Evolutionary conservation across 2,113 vertebrate species (phyloP).

Genomic region (Plotosus lineatus): DNA sequence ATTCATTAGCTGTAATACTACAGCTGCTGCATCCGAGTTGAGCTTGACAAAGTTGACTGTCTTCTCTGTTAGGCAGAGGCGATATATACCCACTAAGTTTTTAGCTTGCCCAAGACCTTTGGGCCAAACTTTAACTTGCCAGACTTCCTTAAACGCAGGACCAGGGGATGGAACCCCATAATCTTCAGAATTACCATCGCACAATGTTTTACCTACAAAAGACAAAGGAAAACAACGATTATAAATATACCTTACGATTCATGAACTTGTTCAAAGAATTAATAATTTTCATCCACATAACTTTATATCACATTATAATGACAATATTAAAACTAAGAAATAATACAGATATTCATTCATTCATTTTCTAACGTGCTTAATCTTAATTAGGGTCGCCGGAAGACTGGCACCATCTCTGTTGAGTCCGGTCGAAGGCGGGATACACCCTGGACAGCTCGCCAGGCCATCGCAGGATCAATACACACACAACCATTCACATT

Average conservation of each 20-base stretch:
- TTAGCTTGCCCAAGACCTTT: conserved; percentile 78
- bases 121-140: conserved; percentile 84
- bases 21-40: conserved; percentile 76
- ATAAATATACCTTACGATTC: not conserved
- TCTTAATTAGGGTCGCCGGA: too few relatives aligned
- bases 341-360: not conserved
- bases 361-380: too few relatives aligned
- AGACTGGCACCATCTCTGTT: too few relatives aligned
- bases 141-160: conserved; percentile 81
- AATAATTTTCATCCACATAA: too few relatives aligned
- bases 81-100: conserved; percentile 78
- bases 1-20: conserved; percentile 82
- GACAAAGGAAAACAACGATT: conserved; percentile 26
- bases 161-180: conserved; percentile 70
- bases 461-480: too few relatives aligned
- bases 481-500: too few relatives aligned
- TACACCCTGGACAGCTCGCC: too few relatives aligned
- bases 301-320: too few relatives aligned
- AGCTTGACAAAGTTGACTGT: conserved; percentile 78
- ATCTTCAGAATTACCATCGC: conserved; percentile 63
- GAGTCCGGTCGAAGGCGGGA: too few relatives aligned
- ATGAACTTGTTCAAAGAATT: not conserved
- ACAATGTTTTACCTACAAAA: conserved; percentile 69
- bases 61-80: conserved; percentile 79
- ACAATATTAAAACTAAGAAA: not conserved